These are phyloP conservation scores for Polyploca ridens DNA, from an alignment of 2,888 invertebrate genomes.

Conservation along the genomic window DNA sequence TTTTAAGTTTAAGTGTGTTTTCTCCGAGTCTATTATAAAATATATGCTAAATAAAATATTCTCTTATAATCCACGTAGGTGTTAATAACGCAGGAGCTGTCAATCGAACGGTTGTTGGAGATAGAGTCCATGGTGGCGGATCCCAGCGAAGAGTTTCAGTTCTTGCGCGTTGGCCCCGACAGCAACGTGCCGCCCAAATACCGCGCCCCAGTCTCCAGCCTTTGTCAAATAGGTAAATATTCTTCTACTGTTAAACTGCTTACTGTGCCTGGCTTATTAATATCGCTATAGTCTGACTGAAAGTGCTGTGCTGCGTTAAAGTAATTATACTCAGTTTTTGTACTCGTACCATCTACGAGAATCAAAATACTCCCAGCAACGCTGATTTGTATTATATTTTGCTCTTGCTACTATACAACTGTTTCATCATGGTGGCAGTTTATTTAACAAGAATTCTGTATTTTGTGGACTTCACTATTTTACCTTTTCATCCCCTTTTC, in stretches of 20 bases:
- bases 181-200: constrained; percentile 84
- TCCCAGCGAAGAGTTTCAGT: constrained; percentile 77
- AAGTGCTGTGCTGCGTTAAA: too few relatives aligned
- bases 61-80: constrained; percentile 8
- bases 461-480: background rate
- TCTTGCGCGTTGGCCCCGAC: constrained; percentile 83
- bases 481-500: background rate
- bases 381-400: too few relatives aligned
- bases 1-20: too few relatives aligned
- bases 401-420: too few relatives aligned
- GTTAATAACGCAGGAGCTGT: constrained; percentile 88
- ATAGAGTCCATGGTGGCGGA: constrained; percentile 88
- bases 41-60: background rate
- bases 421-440: too few relatives aligned
- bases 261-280: background rate
- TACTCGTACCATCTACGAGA: too few relatives aligned
- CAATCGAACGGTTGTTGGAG: constrained; percentile 96
- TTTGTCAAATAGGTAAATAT: constrained; percentile 79
- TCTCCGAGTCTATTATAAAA: background rate
- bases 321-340: too few relatives aligned
- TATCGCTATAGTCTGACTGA: too few relatives aligned
- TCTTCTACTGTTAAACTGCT: background rate
- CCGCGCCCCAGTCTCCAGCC: constrained; percentile 79
- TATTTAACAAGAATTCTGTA: background rate
- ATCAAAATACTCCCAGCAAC: too few relatives aligned